Evolutionary conservation across 2,888 invertebrate species (phyloP), one percentile per base, ranked within the genome.

Genomic region (Drosophila picticornis): DNA sequence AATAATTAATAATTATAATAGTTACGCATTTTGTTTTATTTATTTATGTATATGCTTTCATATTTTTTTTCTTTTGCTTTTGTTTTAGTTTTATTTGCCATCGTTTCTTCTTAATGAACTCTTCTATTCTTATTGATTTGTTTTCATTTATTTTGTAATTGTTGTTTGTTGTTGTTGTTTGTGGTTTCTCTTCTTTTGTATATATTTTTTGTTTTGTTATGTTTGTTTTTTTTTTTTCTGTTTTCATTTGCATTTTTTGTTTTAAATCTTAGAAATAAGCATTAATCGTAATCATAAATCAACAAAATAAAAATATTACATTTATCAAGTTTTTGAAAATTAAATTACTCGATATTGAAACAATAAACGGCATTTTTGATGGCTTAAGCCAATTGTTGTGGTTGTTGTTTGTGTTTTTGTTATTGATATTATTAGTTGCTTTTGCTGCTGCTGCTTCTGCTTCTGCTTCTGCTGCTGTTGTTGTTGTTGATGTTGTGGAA

Each of bases 291-390:
- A 84, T 80, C 75, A 88, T 90, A 90, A 88, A 83, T 82, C 85
- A 88, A 88, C 88, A 87, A 87, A 87, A 84, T 80, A 81, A 81
- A 75, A 87, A 87, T 85, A 72, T 73, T 81, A 83, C 82, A 88
- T 67, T 82, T 80, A 88, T 83, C 82, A 89, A 88, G 76, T 77
- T 71, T 62, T 83, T 72, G 40, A 78, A 80, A 74, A 77, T 69
- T 69, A 68, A 80, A 78, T 80, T 81, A 87, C 83, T 76, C 72
- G 76, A 83, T 72, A 82, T 78, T 59, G 73, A 86, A 85, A 84
- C 84, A 83, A 83, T 80, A 77, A 78, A 71, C 60, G 65, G 69
- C 77, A 68, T 52, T 74, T 57, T 58, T 69, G 43, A 48, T 51
- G 58, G 66, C 64, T 38, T 7, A 48, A 38, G 36, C 53, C 66